Percentiles rank a stretch among this genome's conserved stretches.
Conservation (phyloP, 1,140 invertebrate genomes). For the Neelides sp. region DNA sequence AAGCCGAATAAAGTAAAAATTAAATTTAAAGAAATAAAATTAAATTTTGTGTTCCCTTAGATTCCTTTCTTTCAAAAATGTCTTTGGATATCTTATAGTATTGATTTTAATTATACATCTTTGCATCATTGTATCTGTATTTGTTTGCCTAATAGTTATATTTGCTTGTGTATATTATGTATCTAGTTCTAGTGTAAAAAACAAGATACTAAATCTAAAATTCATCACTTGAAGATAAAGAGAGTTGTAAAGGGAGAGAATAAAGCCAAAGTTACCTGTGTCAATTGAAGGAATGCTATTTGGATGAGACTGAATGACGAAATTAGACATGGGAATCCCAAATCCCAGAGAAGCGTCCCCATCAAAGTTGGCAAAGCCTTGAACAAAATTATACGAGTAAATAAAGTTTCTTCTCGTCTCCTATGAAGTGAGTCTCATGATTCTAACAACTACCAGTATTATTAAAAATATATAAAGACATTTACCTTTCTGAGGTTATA, state of each 20-base stretch:
- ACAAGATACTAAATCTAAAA: neutral
- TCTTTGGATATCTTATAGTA: no score
- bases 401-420: neutral
- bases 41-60: no score
- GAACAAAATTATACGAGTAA: constrained; percentile 20
- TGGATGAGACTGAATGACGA: constrained; percentile 49
- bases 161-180: neutral
- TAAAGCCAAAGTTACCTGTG: constrained; percentile 37
- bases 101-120: no score
- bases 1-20: no score
- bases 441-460: neutral
- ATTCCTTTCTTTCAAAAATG: no score
- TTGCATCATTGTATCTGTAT: no score
- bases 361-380: constrained; percentile 45
- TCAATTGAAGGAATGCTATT: constrained; percentile 46
- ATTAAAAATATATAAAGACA: neutral
- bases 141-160: no score
- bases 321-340: constrained; percentile 48
- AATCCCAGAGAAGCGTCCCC: constrained; percentile 45
- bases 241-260: neutral
- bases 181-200: neutral
- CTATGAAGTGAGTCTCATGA: constrained; percentile 2
- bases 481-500: constrained; percentile 45
- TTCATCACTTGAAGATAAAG: neutral
- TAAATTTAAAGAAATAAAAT: no score